These are phyloP conservation scores for Eupithecia tripunctaria DNA, from an alignment of 2,888 invertebrate genomes.

Conservation along the genomic window DNA sequence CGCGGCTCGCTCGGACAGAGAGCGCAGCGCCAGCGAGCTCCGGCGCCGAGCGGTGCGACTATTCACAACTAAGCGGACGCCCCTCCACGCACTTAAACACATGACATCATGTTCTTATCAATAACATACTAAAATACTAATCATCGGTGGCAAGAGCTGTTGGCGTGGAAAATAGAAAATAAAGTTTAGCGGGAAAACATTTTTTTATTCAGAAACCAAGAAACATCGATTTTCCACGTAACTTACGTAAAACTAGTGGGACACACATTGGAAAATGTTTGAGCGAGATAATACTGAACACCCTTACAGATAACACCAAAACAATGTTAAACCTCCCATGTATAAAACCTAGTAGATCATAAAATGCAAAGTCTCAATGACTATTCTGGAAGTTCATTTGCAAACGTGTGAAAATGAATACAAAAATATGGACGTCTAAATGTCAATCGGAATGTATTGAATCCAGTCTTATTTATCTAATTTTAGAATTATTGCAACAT, in stretches of 20 bases:
- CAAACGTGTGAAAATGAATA: constrained; percentile 43
- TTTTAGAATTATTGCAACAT: constrained; percentile 49
- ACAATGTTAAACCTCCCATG: constrained; percentile 50
- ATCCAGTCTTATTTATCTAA: constrained; percentile 53
- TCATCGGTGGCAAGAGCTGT: constrained; percentile 27
- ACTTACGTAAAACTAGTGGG: constrained; percentile 48
- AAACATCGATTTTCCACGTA: constrained; percentile 68
- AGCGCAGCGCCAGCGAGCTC: constrained; percentile 16
- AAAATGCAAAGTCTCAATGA: constrained; percentile 53
- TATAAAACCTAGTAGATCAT: constrained; percentile 48
- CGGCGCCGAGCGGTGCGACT: constrained; percentile 21
- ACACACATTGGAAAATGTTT: constrained; percentile 44
- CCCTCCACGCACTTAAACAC: constrained; percentile 60
- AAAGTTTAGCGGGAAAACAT: constrained; percentile 61
- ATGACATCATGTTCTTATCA: constrained; percentile 53
- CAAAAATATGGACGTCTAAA: constrained; percentile 57
- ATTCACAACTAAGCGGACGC: constrained; percentile 38
- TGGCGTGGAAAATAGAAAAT: constrained; percentile 76
- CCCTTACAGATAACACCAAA: constrained; percentile 38
- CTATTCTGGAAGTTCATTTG: constrained; percentile 43
- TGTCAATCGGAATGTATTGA: constrained; percentile 53
- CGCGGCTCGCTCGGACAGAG: constrained; percentile 1
- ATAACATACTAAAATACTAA: constrained; percentile 31
- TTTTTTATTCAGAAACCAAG: constrained; percentile 61
- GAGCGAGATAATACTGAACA: constrained; percentile 43